Conservation (phyloP, 2,797 vertebrate species). For the Onychomys arenicola region DNA sequence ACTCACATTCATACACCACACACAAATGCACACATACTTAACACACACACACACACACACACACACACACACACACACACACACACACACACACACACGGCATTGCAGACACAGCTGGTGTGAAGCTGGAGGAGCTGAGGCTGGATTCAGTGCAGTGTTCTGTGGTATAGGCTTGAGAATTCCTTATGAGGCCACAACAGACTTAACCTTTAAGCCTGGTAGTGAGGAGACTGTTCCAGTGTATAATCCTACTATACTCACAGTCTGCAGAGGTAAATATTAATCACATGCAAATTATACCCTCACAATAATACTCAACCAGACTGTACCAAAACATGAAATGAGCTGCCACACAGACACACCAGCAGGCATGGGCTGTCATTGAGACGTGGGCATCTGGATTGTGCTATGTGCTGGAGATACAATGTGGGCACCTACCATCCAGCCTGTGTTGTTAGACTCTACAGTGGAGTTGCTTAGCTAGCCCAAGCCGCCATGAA, state of each 20-base stretch:
- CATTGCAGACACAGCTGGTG: too few species aligned
- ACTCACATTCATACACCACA: background rate
- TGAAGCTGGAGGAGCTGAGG: background rate
- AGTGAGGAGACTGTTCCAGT: background rate
- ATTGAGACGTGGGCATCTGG: background rate
- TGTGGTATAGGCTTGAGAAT: background rate
- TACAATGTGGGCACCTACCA: rapidly evolving
- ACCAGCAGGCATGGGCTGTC: background rate
- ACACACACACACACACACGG: background rate
- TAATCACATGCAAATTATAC: background rate
- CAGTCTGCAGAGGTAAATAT: background rate
- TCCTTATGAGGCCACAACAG: background rate
- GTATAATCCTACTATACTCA: background rate
- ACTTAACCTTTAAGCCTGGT: background rate
- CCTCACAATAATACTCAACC: background rate
- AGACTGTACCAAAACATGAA: background rate
- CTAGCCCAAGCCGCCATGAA: background rate
- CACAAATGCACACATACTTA: background rate
- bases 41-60: too few species aligned
- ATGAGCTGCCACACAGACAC: background rate
- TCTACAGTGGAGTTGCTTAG: too few species aligned
- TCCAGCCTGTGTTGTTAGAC: background rate
- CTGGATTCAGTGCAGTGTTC: background rate
- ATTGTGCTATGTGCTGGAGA: background rate
- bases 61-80: too few species aligned